Evolutionary conservation across 2,888 invertebrate genomes (phyloP).

Genomic region (Drosophila paramelanica): DNA sequence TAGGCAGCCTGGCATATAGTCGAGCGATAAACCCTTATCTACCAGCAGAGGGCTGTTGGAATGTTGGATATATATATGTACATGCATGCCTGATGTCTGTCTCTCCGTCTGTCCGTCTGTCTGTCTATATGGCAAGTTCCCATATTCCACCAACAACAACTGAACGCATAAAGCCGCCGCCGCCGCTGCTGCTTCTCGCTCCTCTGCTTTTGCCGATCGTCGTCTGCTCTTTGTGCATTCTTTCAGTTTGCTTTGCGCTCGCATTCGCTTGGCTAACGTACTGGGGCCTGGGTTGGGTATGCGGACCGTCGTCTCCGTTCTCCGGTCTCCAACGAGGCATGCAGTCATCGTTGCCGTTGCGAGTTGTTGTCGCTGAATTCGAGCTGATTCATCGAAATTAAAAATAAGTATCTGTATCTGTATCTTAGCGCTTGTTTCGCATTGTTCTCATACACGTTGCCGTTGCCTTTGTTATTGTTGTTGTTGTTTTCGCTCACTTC

Average conservation of each 20-base stretch:
- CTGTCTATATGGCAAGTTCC: conserved; percentile 30
- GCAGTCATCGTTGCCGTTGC: conserved; percentile 66
- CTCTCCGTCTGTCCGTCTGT: neutral
- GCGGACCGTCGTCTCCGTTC: conserved; percentile 30
- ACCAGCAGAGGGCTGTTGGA: conserved; percentile 43
- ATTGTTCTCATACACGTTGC: conserved; percentile 40
- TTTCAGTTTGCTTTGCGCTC: conserved; percentile 65
- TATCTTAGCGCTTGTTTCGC: conserved; percentile 63
- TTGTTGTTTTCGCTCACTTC: conserved; percentile 21
- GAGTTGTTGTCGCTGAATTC: conserved; percentile 52
- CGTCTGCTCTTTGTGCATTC: conserved; percentile 76
- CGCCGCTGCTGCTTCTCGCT: conserved; percentile 27
- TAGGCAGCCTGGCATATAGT: conserved; percentile 4
- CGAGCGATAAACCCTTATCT: conserved; percentile 57
- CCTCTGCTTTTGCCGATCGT: conserved; percentile 63
- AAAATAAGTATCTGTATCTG: conserved; percentile 66
- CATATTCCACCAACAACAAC: conserved; percentile 48
- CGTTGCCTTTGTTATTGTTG: conserved; percentile 1
- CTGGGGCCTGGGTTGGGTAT: conserved; percentile 12
- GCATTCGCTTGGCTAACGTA: conserved; percentile 41
- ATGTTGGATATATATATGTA: conserved; percentile 21
- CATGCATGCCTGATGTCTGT: neutral
- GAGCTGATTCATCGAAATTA: conserved; percentile 80
- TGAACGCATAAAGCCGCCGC: conserved; percentile 26
- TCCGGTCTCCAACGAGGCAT: conserved; percentile 72